These are phyloP conservation scores for Spilogale gracilis DNA, from an alignment of 2,113 vertebrate species.

Conservation along the genomic window DNA sequence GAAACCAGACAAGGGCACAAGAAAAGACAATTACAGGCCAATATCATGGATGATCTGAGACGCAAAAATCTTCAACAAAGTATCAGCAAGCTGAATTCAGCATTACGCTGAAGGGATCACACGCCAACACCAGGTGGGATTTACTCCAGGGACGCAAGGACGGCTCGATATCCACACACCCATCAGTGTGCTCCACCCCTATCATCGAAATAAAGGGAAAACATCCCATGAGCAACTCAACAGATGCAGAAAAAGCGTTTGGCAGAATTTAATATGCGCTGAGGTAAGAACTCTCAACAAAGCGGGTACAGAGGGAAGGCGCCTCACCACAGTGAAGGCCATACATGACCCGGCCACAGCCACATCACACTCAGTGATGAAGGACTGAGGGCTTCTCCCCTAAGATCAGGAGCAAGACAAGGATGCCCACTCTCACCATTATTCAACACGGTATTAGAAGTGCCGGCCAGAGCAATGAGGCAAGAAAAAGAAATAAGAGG, in stretches of 20 bases:
- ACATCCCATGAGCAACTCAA: neutral
- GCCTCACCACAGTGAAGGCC: neutral
- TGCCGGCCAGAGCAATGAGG: neutral
- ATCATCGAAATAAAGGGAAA: neutral
- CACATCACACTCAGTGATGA: neutral
- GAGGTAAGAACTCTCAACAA: neutral
- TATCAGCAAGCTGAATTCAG: neutral
- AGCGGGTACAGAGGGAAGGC: neutral
- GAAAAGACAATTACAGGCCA: neutral
- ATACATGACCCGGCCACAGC: neutral
- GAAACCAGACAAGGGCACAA: neutral
- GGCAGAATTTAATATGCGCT: neutral
- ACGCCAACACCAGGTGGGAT: neutral
- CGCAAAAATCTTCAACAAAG: neutral
- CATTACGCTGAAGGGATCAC: neutral
- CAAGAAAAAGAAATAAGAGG: neutral
- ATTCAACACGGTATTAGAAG: neutral
- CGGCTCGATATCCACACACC: neutral
- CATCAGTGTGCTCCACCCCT: rapidly evolving
- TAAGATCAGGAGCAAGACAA: neutral
- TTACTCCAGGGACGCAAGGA: neutral
- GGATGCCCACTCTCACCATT: neutral
- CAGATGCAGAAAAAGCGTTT: neutral
- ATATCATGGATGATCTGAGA: neutral
- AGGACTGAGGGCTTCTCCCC: neutral